phyloP scores from a whole-genome alignment of 2,797 vertebrate genomes.

The Dryobates pubescens region DNA sequence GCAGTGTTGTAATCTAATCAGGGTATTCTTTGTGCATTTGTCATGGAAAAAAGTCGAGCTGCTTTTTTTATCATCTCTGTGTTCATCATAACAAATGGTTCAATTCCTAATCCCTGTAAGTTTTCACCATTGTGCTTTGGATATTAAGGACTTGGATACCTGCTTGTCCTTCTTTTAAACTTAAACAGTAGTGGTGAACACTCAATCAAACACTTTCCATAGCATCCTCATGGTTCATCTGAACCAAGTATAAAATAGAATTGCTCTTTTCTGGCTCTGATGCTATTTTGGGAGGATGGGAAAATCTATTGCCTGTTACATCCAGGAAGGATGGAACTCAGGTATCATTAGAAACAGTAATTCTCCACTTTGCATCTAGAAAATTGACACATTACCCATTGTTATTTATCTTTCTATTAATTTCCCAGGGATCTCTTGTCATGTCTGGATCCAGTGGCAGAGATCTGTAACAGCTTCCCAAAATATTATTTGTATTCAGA shows the following conservation, averaged over 20 bases:
- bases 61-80: neutral
- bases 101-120: neutral
- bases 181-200: neutral
- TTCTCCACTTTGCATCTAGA: slow-evolving; percentile 15
- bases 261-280: neutral
- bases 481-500: neutral
- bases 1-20: neutral
- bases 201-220: neutral
- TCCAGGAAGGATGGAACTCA: neutral
- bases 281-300: neutral
- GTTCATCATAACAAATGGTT: neutral
- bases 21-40: neutral
- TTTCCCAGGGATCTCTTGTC: neutral
- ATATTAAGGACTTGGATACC: neutral
- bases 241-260: neutral
- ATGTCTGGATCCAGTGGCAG: neutral
- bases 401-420: slow-evolving; percentile 1
- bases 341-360: neutral
- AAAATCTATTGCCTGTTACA: neutral
- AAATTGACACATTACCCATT: neutral
- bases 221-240: neutral
- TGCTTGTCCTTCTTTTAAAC: neutral
- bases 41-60: neutral
- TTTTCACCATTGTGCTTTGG: neutral
- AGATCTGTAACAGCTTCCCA: neutral